Percentiles rank a stretch among this genome's conserved stretches.
These are phyloP conservation scores for Coronaproctus castanopsis DNA, from an alignment of 2,888 invertebrate genomes.

Conservation along the genomic window DNA sequence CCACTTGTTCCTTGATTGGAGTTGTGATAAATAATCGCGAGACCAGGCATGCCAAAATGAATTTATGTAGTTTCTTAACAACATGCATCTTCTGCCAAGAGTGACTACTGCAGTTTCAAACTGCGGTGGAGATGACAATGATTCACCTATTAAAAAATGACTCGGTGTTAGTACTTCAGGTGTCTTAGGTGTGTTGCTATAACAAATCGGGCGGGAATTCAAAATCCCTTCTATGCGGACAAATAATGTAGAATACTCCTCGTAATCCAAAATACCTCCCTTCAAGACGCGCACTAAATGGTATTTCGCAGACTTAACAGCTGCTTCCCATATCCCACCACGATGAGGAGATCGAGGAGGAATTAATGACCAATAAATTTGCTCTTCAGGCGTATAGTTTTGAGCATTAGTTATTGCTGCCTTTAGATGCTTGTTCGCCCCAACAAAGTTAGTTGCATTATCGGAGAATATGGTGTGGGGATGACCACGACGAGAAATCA, in stretches of 20 bases:
- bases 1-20: too few species aligned
- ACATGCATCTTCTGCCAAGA: constrained; percentile 17
- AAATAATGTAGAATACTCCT: constrained; percentile 21
- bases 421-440: constrained; percentile 4
- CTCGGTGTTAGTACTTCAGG: constrained; percentile 22
- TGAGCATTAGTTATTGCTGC: not conserved
- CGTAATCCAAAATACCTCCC: constrained; percentile 18
- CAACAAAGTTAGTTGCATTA: constrained; percentile 17
- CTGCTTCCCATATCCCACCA: not conserved
- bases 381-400: not conserved
- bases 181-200: constrained; percentile 18
- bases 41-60: constrained; percentile 21
- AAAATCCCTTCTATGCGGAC: constrained; percentile 21
- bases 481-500: constrained; percentile 13
- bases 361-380: not conserved
- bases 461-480: constrained; percentile 14
- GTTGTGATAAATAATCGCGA: constrained; percentile 22
- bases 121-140: constrained; percentile 19
- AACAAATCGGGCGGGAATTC: constrained; percentile 22
- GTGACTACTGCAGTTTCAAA: constrained; percentile 16
- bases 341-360: constrained; percentile 1
- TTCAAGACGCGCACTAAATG: constrained; percentile 17
- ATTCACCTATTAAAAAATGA: constrained; percentile 22
- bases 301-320: not conserved
- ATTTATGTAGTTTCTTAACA: constrained; percentile 19